Base-by-base conservation (phyloP, 2,797 vertebrate species). In the Enteromius fasciolatus region DNA sequence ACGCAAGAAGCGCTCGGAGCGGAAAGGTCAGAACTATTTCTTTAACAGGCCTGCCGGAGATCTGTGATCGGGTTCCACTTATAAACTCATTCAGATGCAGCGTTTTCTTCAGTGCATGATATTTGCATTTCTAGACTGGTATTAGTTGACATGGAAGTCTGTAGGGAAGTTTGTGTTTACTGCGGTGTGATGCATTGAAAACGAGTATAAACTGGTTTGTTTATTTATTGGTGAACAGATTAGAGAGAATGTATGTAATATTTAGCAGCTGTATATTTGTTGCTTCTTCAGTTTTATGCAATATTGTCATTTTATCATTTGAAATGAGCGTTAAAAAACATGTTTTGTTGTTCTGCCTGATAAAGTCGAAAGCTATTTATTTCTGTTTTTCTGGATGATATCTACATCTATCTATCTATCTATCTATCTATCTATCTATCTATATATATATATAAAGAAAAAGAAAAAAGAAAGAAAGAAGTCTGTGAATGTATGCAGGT, bases 1-100 rank as follows among this genome's bases (percentile, higher is more conserved):
- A 86, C 94, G 95, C 89, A 95, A 90, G 88, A 97, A 95, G 80
- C 91, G 93, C 79, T 96, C 94, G 0, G 93, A 96, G 82, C 93
- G 91, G 86, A 97, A 93, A 96, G 97, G 97, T 97, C 95, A 92
- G 74, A 77, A 67, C 41, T 31, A 25, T 46, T 10, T 28, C 68
- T 78, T 52, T 17, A n/a, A 31, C 17, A 23, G 57, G 75, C 61
- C 63, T 2, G 80, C 3, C 0, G 39, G n/a, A 63, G 68, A 59
- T 31, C 39, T 63, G 67, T 14, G 36, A 68, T 17, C 31, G 10
- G 18, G 5, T 46, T 48, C 20, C 0, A 23, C 46, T 67, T 52
- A 15, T 25, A 23, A 67, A 78, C 28, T 31, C 12, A 31, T 28
- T 17, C 4, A 0, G 14, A 50, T 18, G 17, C 25, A 1, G 28